A percentile compares a stretch with the other conserved stretches of the same genome.
Conservation (phyloP, 2,797 vertebrate genomes). For the Phoebastria nigripes region DNA sequence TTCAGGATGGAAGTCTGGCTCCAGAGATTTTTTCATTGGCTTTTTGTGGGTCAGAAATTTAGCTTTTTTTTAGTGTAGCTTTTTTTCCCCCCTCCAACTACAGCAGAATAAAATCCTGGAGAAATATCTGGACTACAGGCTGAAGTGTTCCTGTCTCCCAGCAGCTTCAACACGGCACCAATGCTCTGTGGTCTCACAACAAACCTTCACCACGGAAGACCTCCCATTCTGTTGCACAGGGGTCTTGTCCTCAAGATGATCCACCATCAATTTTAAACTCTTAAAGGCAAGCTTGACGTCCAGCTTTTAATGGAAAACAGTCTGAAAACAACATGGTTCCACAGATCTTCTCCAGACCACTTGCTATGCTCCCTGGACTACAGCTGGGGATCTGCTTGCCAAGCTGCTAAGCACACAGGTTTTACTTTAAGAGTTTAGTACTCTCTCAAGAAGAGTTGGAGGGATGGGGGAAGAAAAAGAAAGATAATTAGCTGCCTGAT, state of each 20-base stretch:
- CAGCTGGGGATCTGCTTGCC: background rate
- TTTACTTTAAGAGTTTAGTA: background rate
- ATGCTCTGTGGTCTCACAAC: background rate
- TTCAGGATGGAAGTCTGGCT: background rate
- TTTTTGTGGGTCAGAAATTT: background rate
- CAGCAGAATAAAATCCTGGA: background rate
- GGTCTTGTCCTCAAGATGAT: background rate
- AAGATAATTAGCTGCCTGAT: background rate
- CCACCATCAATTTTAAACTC: background rate
- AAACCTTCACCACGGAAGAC: background rate
- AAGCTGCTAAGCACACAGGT: background rate
- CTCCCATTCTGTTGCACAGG: background rate
- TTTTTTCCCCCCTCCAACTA: background rate
- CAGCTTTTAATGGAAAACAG: background rate
- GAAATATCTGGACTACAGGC: background rate
- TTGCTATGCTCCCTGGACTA: background rate
- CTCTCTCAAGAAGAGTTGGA: background rate
- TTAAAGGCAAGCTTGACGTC: background rate
- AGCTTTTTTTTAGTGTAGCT: background rate
- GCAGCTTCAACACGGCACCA: background rate
- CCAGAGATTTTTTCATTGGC: background rate
- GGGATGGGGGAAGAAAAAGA: background rate
- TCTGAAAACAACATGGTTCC: background rate
- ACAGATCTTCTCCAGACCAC: background rate
- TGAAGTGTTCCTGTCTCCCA: background rate